Percentiles rank a stretch among this genome's conserved stretches.
Evolutionary conservation across 2,113 vertebrate species (phyloP).

Genomic region (Boulengeromyrus knoepffleri): DNA sequence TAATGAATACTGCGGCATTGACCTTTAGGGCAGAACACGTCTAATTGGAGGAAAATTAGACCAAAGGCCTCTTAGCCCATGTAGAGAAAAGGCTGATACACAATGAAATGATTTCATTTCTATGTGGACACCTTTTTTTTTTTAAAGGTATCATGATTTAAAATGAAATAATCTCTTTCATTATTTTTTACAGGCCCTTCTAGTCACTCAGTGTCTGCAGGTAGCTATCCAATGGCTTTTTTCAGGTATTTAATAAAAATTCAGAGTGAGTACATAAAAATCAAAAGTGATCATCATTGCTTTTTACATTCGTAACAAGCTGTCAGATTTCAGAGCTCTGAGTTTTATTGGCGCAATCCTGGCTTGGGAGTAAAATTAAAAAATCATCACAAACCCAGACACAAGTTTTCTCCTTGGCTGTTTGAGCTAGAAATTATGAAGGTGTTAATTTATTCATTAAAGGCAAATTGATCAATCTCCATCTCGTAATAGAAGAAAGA

Average conservation of each 20-base stretch:
- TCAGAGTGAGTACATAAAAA: background rate
- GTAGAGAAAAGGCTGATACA: background rate
- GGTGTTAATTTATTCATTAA: background rate
- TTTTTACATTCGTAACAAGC: background rate
- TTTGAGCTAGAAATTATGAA: background rate
- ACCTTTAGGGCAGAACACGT: constrained; percentile 6
- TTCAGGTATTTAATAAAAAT: background rate
- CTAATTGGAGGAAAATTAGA: constrained; percentile 11
- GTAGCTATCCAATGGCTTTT: background rate
- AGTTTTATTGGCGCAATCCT: background rate
- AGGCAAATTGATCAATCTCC: background rate
- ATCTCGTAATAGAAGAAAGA: background rate
- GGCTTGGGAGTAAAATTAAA: background rate
- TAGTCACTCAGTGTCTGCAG: background rate
- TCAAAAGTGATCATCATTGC: background rate
- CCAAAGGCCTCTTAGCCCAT: background rate
- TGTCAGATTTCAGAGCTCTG: background rate
- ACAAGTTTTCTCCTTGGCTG: background rate
- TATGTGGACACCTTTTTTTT: background rate
- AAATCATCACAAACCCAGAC: background rate
- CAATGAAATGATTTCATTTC: background rate
- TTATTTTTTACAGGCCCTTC: background rate
- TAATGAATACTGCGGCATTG: background rate
- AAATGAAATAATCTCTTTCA: background rate
- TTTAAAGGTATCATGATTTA: background rate